A percentile compares a stretch with the other conserved stretches of the same genome.
phyloP scores from a whole-genome alignment of 2,888 invertebrate species.

The Dryobota labecula region DNA sequence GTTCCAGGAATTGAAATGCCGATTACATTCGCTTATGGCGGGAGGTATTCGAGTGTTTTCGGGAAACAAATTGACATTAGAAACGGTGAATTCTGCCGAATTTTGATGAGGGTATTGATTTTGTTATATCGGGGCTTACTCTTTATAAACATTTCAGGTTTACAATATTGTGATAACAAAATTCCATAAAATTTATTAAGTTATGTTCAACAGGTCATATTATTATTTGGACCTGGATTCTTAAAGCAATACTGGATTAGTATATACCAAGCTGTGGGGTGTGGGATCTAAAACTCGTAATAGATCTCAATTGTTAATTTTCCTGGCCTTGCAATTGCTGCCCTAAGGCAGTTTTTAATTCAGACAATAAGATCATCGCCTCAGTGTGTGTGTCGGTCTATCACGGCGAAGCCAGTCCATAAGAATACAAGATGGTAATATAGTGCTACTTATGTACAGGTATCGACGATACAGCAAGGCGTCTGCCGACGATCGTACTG shows the following conservation, averaged over 20 bases:
- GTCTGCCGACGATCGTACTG: conserved; percentile 95
- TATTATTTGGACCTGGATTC: neutral
- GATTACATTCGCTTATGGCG: neutral
- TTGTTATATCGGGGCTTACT: neutral
- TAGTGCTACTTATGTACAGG: conserved; percentile 85
- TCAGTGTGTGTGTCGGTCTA: neutral
- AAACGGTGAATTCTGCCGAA: neutral
- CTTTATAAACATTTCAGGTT: neutral
- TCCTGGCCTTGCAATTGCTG: neutral
- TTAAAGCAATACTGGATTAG: neutral
- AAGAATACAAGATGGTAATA: neutral
- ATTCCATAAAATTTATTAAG: neutral
- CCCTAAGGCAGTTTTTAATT: neutral
- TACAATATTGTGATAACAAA: neutral
- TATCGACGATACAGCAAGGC: conserved; percentile 95
- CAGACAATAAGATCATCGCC: neutral
- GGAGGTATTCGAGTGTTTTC: neutral
- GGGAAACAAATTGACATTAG: neutral
- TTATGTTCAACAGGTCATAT: neutral
- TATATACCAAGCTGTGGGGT: neutral
- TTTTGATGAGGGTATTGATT: neutral
- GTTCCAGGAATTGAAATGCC: neutral
- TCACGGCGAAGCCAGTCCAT: neutral
- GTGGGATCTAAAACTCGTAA: neutral
- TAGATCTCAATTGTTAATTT: neutral